Base-by-base conservation (phyloP, 2,888 invertebrate species). In the Meta bourneti region DNA sequence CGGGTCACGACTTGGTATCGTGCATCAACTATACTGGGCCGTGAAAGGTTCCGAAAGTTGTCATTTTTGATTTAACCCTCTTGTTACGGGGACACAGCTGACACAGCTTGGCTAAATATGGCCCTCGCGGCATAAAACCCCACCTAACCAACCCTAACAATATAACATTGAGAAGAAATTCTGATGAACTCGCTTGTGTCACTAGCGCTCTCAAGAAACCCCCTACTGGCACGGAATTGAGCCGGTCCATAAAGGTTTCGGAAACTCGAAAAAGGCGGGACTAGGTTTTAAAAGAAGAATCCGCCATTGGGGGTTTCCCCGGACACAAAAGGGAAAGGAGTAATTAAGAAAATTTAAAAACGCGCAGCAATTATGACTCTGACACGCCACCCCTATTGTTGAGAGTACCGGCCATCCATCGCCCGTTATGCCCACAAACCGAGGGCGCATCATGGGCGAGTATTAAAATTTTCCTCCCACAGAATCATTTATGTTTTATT, bases 311-410 rank as follows among this genome's bases (percentile, higher is more conserved):
- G 61, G 61, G 11, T 11, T 19, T 34, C 34, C 72, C 7, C 6
- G 54, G 19, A 81, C 52, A 88, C 89, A 84, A 90, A 90, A 69
- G 77, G 69, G 19, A 19, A 16, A 49, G 79, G 51, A 72, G 84
- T 90, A 84, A 90, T 90, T 90, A 90, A 84, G 78, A 54, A 71
- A 77, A 69, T 51, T 84, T 78, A 83, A 90, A 90, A 90, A 79
- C 75, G 19, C 54, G 13, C 72, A 13, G 52, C 88, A 54, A 81
- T 81, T 88, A 81, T 74, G 88, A 87, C 71, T 79, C 71, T 87
- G 87, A 87, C 87, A 87, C 71, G 48, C 34, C 34, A 69, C 49
- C 71, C 74, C 84, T 19, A 81, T 88, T 88, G 88, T 88, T 75
- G n/a, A 34, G 34, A 61, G 70, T 61, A 8, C 82, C 70, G 20